Percentiles rank a stretch among this genome's conserved stretches.
phyloP scores from a whole-genome alignment of 2,888 invertebrate genomes.

The Synanthedon vespiformis region DNA sequence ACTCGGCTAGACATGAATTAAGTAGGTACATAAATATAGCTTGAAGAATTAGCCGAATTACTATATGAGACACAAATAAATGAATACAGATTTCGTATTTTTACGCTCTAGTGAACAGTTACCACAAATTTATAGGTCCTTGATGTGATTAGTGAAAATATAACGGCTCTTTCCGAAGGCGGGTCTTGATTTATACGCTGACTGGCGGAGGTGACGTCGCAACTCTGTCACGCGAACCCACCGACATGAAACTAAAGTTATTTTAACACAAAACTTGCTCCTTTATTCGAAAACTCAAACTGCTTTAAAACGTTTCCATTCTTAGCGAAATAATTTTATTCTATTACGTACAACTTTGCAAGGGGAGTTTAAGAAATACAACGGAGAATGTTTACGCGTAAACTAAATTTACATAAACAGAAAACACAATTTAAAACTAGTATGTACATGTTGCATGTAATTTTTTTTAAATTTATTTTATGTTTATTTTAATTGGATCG shows the following conservation, averaged over 20 bases:
- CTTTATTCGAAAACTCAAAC: not conserved
- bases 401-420: no score
- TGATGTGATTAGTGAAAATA: constrained; percentile 2
- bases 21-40: no score
- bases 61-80: not conserved
- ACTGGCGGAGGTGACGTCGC: constrained; percentile 4
- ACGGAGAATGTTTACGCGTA: no score
- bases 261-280: not conserved
- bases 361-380: no score
- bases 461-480: no score
- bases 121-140: not conserved
- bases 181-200: constrained; percentile 7
- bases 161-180: constrained; percentile 4
- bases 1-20: no score
- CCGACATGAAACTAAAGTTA: not conserved
- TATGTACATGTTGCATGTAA: no score
- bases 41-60: no score
- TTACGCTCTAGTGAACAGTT: not conserved
- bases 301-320: not conserved
- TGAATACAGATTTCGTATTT: not conserved
- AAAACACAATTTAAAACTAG: no score
- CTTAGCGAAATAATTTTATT: not conserved
- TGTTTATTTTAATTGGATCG: no score
- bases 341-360: not conserved
- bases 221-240: constrained; percentile 5